Evolutionary conservation across 2,888 invertebrate genomes (phyloP).

Genomic region (Rotaria magnacalcarata): DNA sequence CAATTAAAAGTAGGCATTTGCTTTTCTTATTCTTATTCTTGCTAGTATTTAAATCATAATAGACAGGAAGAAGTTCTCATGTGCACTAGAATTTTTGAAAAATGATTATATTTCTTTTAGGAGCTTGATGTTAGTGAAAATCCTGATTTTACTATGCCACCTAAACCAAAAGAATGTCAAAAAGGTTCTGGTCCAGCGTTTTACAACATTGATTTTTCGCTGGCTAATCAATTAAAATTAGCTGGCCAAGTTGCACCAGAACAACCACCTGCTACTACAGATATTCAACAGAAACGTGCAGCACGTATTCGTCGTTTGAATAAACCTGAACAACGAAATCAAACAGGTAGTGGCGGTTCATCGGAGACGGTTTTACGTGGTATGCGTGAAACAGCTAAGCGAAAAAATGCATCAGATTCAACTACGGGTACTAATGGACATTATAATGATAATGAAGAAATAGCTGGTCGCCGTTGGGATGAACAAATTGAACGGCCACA

Average conservation of each 20-base stretch:
- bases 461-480: slow-evolving; percentile 80
- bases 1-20: slow-evolving; percentile 32
- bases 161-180: slow-evolving; percentile 77
- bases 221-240: slow-evolving; percentile 80
- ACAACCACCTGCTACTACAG: slow-evolving; percentile 35
- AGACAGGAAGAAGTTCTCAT: too few species aligned
- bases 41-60: too few species aligned
- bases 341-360: background rate
- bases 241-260: slow-evolving; percentile 42
- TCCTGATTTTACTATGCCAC: slow-evolving; percentile 89
- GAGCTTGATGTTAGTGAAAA: slow-evolving; percentile 84
- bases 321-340: slow-evolving; percentile 40
- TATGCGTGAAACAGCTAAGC: slow-evolving; percentile 44
- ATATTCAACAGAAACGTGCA: slow-evolving; percentile 40
- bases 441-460: slow-evolving; percentile 40
- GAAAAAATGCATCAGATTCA: slow-evolving; percentile 35
- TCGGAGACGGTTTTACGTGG: slow-evolving; percentile 44
- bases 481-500: slow-evolving; percentile 75
- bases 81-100: too few species aligned
- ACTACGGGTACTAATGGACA: background rate
- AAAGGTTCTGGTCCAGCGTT: slow-evolving; percentile 69
- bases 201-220: slow-evolving; percentile 96
- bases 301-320: slow-evolving; percentile 47
- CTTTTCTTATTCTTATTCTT: too few species aligned
- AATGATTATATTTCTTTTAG: slow-evolving; percentile 48